Conservation (phyloP, 2,797 vertebrate genomes). For the Salmo trutta region DNA sequence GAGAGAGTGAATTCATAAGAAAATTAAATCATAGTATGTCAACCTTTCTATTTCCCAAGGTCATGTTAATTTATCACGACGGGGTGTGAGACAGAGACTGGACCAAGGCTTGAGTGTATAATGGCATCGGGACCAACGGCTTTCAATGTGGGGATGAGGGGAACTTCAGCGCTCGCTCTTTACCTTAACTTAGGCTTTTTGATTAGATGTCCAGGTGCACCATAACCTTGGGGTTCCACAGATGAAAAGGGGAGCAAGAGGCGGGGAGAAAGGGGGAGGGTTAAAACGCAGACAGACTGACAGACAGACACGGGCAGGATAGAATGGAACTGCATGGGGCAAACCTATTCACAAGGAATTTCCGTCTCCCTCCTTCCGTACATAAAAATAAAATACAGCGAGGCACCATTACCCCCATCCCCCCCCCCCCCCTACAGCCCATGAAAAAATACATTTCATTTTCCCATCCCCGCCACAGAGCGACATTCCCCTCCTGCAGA, state of each 20-base stretch:
- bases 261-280: constrained; percentile 27
- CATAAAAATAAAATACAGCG: constrained; percentile 56
- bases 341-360: constrained; percentile 69
- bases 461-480: constrained; percentile 76
- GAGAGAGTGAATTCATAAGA: constrained; percentile 53
- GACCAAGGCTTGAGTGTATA: constrained; percentile 73
- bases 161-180: constrained; percentile 60
- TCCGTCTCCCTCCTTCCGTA: constrained; percentile 68
- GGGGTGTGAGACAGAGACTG: constrained; percentile 52
- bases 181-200: constrained; percentile 46
- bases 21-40: constrained; percentile 66
- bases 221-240: constrained; percentile 75
- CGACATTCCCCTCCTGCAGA: constrained; percentile 62
- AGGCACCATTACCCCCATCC: constrained; percentile 65
- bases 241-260: constrained; percentile 25
- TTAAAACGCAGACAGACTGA: constrained; percentile 56
- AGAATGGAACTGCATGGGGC: constrained; percentile 52
- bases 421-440: constrained; percentile 59
- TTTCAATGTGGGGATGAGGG: constrained; percentile 59
- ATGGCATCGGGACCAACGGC: constrained; percentile 61
- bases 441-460: constrained; percentile 81
- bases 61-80: constrained; percentile 75
- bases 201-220: constrained; percentile 79
- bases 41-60: constrained; percentile 75
- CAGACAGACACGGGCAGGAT: constrained; percentile 34